Conservation (phyloP, 2,113 vertebrate genomes). For the Syngnathus typhle region DNA sequence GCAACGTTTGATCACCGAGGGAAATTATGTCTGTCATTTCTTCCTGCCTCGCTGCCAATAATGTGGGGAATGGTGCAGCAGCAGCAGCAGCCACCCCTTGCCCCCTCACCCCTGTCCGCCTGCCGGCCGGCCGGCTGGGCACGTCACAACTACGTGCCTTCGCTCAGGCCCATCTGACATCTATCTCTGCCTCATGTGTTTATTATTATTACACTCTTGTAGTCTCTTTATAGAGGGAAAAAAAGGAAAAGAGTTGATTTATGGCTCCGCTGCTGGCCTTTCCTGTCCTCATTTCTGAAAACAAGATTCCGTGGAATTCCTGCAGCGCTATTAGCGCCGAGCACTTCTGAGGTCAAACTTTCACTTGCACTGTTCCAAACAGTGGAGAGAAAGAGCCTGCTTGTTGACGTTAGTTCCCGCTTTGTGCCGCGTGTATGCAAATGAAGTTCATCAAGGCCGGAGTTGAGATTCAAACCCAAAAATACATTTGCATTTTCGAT, state of each 20-base stretch:
- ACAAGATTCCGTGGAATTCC: slow-evolving; percentile 61
- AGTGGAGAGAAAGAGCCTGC: neutral
- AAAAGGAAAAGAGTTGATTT: slow-evolving; percentile 52
- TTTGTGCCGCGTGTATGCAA: neutral
- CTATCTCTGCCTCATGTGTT: slow-evolving; percentile 53
- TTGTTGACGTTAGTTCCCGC: neutral
- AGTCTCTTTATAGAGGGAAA: slow-evolving; percentile 36
- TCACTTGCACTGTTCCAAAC: slow-evolving; percentile 45
- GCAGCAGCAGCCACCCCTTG: neutral
- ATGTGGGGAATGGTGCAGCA: slow-evolving; percentile 73
- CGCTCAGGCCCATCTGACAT: slow-evolving; percentile 64
- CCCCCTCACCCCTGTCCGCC: too few relatives aligned
- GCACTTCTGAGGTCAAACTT: slow-evolving; percentile 57
- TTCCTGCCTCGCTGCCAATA: slow-evolving; percentile 70
- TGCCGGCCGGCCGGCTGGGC: slow-evolving; percentile 7
- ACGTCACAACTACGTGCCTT: slow-evolving; percentile 67
- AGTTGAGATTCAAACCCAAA: neutral
- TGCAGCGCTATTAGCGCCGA: slow-evolving; percentile 46
- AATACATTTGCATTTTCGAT: neutral
- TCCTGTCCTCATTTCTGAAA: slow-evolving; percentile 59
- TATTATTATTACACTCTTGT: slow-evolving; percentile 66
- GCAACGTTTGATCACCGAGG: slow-evolving; percentile 67
- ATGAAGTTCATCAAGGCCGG: neutral
- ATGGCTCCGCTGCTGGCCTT: slow-evolving; percentile 58
- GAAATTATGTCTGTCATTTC: slow-evolving; percentile 76